Evolutionary conservation across 2,113 vertebrate genomes (phyloP).

Genomic region (Chamaetylas fuelleborni): DNA sequence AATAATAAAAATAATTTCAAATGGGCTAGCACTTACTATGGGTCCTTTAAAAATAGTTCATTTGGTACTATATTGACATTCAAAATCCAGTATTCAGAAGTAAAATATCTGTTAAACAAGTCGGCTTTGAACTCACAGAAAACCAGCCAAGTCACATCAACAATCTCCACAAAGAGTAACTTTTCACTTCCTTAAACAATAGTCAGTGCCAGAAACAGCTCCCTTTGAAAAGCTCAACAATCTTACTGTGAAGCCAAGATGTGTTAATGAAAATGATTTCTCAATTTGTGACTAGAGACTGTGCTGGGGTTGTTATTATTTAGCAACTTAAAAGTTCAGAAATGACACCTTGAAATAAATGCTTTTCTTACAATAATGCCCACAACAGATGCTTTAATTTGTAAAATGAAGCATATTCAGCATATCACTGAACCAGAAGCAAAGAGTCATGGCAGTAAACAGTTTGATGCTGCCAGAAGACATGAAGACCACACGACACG

Average conservation of each 20-base stretch:
- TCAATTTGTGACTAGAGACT: neutral
- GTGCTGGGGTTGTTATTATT: neutral
- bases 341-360: neutral
- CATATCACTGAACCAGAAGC: neutral
- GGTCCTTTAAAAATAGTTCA: neutral
- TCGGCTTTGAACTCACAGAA: neutral
- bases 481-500: neutral
- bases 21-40: neutral
- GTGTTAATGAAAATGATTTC: neutral
- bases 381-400: neutral
- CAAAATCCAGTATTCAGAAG: neutral
- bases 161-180: neutral
- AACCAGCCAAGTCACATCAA: neutral
- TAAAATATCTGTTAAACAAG: neutral
- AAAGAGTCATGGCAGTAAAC: neutral
- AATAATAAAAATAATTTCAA: neutral
- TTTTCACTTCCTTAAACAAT: neutral
- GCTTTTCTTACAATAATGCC: neutral
- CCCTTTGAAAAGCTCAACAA: neutral
- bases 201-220: neutral
- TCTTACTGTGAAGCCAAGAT: neutral
- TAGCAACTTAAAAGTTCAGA: neutral
- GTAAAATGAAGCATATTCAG: neutral
- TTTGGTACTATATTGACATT: neutral
- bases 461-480: neutral